Percentiles rank a stretch among this genome's conserved stretches.
Evolutionary conservation across 1,140 invertebrate species (phyloP).

Genomic region (Phocides pigmalion): DNA sequence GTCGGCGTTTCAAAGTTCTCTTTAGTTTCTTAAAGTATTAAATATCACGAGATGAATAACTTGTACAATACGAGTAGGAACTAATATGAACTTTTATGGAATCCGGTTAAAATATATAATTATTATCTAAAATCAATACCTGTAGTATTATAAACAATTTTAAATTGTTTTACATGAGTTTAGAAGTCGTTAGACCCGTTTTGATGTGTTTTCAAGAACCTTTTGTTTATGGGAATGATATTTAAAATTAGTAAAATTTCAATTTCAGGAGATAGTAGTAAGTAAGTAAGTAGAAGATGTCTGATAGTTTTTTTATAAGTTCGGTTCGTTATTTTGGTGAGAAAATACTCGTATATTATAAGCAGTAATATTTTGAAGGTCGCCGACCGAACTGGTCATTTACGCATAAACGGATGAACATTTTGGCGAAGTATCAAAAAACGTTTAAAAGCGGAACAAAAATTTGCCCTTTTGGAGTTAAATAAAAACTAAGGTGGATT

Average conservation of each 20-base stretch:
- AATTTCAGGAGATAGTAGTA: too few relatives aligned
- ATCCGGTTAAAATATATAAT: too few relatives aligned
- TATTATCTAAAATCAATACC: too few relatives aligned
- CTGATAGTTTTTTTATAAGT: constrained; percentile 1
- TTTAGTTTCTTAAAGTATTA: too few relatives aligned
- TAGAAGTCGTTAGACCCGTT: too few relatives aligned
- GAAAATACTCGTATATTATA: constrained; percentile 10
- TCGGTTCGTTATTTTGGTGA: constrained; percentile 10
- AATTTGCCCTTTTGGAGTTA: constrained; percentile 48
- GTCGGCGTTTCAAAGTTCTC: too few relatives aligned
- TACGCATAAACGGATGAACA: constrained; percentile 41
- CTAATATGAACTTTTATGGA: too few relatives aligned
- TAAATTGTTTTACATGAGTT: too few relatives aligned
- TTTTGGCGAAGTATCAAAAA: constrained; percentile 63
- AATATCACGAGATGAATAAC: too few relatives aligned
- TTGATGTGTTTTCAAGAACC: neutral
- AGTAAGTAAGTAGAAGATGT: too few relatives aligned
- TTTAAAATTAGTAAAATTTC: neutral
- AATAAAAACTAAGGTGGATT: constrained; percentile 6
- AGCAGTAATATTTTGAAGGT: constrained; percentile 42
- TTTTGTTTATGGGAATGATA: neutral
- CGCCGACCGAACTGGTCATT: constrained; percentile 65
- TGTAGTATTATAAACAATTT: too few relatives aligned
- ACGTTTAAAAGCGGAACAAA: constrained; percentile 42
- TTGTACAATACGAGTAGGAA: too few relatives aligned